Conservation (phyloP, 2,113 vertebrate species). For the Crotophaga sulcirostris region DNA sequence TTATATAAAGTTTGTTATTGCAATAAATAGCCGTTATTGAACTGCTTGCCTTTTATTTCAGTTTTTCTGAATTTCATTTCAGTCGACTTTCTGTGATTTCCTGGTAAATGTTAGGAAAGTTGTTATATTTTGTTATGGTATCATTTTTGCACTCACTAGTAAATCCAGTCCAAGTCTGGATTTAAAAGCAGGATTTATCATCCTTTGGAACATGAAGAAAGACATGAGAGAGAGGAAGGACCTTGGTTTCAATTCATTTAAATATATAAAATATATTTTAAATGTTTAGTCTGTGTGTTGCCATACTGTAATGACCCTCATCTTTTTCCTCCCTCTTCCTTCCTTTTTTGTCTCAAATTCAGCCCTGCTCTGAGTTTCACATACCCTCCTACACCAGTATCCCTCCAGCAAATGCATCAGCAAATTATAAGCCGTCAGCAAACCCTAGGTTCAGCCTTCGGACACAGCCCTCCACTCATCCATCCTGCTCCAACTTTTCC, state of each 20-base stretch:
- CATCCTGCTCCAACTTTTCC: conserved; percentile 94
- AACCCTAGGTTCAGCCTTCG: conserved; percentile 91
- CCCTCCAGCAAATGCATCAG: conserved; percentile 93
- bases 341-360: conserved; percentile 24
- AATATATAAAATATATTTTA: neutral
- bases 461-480: conserved; percentile 96
- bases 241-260: neutral
- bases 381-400: conserved; percentile 93
- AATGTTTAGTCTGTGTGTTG: neutral
- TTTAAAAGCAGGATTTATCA: neutral
- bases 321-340: neutral
- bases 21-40: conserved; percentile 81
- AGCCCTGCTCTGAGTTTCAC: conserved; percentile 96
- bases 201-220: neutral
- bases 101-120: conserved; percentile 1
- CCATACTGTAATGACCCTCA: neutral
- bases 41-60: conserved; percentile 62
- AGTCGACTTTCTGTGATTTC: neutral
- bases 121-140: neutral
- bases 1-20: conserved; percentile 81
- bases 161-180: neutral
- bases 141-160: conserved; percentile 9
- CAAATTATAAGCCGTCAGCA: conserved; percentile 94
- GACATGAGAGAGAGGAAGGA: neutral
- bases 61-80: conserved; percentile 42